Base-by-base conservation (phyloP, 2,113 vertebrate species). In the Lanius collurio region DNA sequence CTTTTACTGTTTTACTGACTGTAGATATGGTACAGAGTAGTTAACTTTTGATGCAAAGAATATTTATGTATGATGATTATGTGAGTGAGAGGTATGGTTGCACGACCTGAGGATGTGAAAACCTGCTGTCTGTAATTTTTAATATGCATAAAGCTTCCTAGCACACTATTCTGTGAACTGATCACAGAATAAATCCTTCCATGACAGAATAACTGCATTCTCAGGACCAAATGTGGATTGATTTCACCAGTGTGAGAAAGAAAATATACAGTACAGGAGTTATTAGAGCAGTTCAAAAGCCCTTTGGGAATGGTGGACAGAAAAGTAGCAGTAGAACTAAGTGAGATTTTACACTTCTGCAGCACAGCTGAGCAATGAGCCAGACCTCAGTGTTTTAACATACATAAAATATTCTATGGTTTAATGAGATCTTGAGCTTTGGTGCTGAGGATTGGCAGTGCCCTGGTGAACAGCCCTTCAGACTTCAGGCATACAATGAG, bases 381-480 rank as follows among this genome's bases (percentile, higher is more conserved):
- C 68, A 83, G 78, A 82, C 65, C 16, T 63, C 5, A 23, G 24
- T 90, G 30, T 50, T 91, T 79, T 75, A 82, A 75, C 87, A 79
- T 68, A 65, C 74, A 55, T 52, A 20, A 91, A 71, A 35, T 56
- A 12, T 39, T 87, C 35, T 56, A 4, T 79, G 69, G 30, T 68
- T 89, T 94, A 89, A 93, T 75, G 81, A 75, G 69, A 75, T 78
- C 62, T 82, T 47, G 69, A 89, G 69, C 52, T 89, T 78, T 64
- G 42, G 60, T 87, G 78, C 84, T 78, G 49, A 84, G 44, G 52
- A 44, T 82, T 75, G 41, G 39, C 71, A 59, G 69, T 80, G 50
- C 18, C 33, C 42, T 74, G 42, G n/a, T 84, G 84, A 93, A 82
- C 13, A 78, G 53, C 52, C 7, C 30, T 81, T 59, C 69, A 78